Evolutionary conservation across 2,888 invertebrate species (phyloP), one percentile per base, ranked within the genome.

Genomic region (Macrosoma leucophasiata): DNA sequence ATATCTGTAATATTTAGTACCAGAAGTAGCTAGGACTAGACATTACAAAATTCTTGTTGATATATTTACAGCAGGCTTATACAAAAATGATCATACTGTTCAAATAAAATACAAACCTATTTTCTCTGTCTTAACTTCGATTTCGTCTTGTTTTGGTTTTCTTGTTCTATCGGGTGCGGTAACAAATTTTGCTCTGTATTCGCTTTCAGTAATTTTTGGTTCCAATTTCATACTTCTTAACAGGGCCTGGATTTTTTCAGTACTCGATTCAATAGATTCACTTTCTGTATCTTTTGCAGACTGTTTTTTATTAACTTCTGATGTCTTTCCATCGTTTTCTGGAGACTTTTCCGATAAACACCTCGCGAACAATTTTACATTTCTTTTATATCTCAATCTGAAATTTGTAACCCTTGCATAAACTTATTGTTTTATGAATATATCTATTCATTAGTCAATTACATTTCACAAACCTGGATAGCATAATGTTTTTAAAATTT

Each of bases 211-310:
- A 34, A 77, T 66, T 50, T 67, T 72, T 2, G 76, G 76, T 39
- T 68, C 55, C 10, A 55, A 63, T 34, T 73, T 58, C 61, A 82
- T 62, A 23, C 66, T 64, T 48, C 81, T 81, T 1, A 85, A 43
- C 3, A 85, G 55, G 21, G 63, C 64, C 44, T 85, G 82, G 28
- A 85, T 77, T 50, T 77, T 84, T 28, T 78, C 74, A 7, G 69
- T 73, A 18, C 56, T 61, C 9, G 64, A 55, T 2, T 71, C 65
- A 19, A 53, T 53, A n/a, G n/a, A n/a, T n/a, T n/a, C n/a, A n/a
- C n/a, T n/a, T n/a, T n/a, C n/a, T n/a, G n/a, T n/a, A 18, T 61
- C 57, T 6, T 62, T 52, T 25, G 43, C 32, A n/a, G n/a, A n/a
- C 12, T 43, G 33, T 6, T 49, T 46, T 43, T 49, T 60, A 3